Conservation (phyloP, 1,140 invertebrate genomes). For the Idris sp. region DNA sequence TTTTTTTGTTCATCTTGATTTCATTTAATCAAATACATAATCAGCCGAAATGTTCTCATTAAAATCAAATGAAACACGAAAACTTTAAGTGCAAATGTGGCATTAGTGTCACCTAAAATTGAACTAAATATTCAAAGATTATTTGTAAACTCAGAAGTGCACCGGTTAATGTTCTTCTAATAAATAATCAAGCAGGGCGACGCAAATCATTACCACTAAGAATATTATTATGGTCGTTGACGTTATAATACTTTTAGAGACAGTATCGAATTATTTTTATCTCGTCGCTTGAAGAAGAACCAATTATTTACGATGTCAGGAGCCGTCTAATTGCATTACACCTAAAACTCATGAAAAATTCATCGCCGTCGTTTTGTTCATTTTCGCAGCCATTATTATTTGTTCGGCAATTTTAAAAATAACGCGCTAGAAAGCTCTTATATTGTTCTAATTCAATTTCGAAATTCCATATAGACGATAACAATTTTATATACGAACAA, state of each 20-base stretch:
- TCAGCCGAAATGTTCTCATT: too few species aligned
- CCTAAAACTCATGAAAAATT: slow-evolving; percentile 31
- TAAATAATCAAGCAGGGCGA: slow-evolving; percentile 46
- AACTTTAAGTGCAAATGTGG: too few species aligned
- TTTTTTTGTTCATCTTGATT: too few species aligned
- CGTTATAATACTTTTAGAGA: slow-evolving; percentile 49
- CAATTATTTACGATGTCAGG: slow-evolving; percentile 41
- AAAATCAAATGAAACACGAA: too few species aligned
- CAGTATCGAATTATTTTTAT: slow-evolving; percentile 58
- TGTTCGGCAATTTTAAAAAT: slow-evolving; percentile 23
- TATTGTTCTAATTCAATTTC: slow-evolving; percentile 9
- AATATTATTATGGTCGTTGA: slow-evolving; percentile 44
- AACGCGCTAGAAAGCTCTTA: slow-evolving; percentile 9
- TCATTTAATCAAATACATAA: too few species aligned
- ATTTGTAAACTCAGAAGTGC: too few species aligned
- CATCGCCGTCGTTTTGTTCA: slow-evolving; percentile 26
- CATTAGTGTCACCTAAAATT: too few species aligned
- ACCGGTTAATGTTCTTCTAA: slow-evolving; percentile 47
- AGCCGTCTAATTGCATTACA: slow-evolving; percentile 38
- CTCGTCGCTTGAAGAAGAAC: slow-evolving; percentile 27
- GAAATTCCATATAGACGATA: too few species aligned
- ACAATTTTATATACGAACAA: too few species aligned
- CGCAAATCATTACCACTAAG: slow-evolving; percentile 31
- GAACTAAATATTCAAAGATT: too few species aligned
- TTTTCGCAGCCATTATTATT: slow-evolving; percentile 24